A percentile compares a stretch with the other conserved stretches of the same genome.
phyloP scores from a whole-genome alignment of 1,140 invertebrate species.

The Wasmannia auropunctata region DNA sequence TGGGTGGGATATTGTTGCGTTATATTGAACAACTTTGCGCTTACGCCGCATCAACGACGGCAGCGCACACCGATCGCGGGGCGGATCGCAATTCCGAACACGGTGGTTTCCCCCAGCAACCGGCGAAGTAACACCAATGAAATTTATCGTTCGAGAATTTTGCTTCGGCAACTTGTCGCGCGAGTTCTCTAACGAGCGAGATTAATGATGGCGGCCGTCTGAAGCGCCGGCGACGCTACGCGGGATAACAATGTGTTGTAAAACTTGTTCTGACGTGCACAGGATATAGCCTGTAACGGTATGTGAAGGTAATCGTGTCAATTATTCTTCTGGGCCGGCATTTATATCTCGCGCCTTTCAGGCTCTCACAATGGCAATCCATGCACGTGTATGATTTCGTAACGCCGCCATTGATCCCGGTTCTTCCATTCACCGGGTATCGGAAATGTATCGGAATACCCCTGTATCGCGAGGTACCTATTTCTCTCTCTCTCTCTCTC shows the following conservation, averaged over 20 bases:
- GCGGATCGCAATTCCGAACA: background rate
- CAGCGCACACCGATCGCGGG: background rate
- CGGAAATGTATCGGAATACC: constrained; percentile 41
- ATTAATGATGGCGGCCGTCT: constrained; percentile 12
- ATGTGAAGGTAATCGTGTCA: constrained; percentile 46
- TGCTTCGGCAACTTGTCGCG: constrained; percentile 30
- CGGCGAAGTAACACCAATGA: constrained; percentile 7
- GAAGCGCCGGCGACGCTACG: background rate
- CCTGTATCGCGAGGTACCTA: background rate
- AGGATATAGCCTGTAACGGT: background rate
- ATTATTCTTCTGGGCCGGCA: constrained; percentile 45
- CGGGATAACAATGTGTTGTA: constrained; percentile 25
- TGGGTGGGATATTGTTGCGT: background rate
- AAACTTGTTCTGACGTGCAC: background rate
- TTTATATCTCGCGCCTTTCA: constrained; percentile 56
- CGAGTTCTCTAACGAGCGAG: constrained; percentile 38
- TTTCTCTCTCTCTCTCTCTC: too few relatives aligned
- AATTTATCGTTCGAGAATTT: constrained; percentile 34
- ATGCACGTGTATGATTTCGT: constrained; percentile 42
- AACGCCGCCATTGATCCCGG: constrained; percentile 51
- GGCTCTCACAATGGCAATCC: constrained; percentile 38
- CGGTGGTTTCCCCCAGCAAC: background rate
- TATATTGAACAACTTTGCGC: background rate
- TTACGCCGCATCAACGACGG: too few relatives aligned
- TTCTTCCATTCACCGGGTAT: constrained; percentile 43